These are phyloP conservation scores for Epinotia ramella DNA, from an alignment of 2,888 invertebrate species.

Conservation along the genomic window DNA sequence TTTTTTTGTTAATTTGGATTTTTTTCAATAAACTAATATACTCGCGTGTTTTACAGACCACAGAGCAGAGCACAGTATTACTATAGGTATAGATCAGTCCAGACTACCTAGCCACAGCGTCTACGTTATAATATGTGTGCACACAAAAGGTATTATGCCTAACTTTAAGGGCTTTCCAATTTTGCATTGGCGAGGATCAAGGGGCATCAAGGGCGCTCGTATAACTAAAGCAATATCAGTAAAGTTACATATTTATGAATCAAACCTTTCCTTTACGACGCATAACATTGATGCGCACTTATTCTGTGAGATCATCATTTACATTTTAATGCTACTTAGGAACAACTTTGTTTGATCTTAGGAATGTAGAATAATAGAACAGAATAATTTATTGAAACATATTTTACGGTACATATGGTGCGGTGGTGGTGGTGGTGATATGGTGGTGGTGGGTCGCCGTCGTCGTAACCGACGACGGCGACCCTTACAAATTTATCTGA, in stretches of 20 bases:
- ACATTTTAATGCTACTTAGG: constrained; percentile 25
- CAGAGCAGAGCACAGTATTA: no score
- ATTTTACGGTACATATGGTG: no score
- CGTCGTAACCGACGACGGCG: no score
- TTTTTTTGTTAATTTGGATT: no score
- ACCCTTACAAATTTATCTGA: no score
- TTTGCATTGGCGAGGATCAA: constrained; percentile 60
- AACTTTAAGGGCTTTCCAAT: constrained; percentile 52
- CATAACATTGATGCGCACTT: constrained; percentile 54
- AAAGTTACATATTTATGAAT: constrained; percentile 71
- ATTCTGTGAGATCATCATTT: constrained; percentile 33
- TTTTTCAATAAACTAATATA: no score
- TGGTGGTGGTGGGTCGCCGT: no score
- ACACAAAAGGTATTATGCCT: constrained; percentile 47
- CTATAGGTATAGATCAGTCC: not conserved
- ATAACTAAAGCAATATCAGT: constrained; percentile 67
- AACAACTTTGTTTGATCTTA: constrained; percentile 10
- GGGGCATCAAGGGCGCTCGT: constrained; percentile 55
- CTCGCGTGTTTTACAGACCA: no score
- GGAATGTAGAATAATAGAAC: not conserved
- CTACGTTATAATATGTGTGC: constrained; percentile 5
- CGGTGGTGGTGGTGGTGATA: no score
- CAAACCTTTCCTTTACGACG: constrained; percentile 63
- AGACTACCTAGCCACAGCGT: not conserved
- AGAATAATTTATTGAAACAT: no score